These are phyloP conservation scores for Apocheima hispidaria DNA, from an alignment of 2,888 invertebrate species.

Conservation along the genomic window DNA sequence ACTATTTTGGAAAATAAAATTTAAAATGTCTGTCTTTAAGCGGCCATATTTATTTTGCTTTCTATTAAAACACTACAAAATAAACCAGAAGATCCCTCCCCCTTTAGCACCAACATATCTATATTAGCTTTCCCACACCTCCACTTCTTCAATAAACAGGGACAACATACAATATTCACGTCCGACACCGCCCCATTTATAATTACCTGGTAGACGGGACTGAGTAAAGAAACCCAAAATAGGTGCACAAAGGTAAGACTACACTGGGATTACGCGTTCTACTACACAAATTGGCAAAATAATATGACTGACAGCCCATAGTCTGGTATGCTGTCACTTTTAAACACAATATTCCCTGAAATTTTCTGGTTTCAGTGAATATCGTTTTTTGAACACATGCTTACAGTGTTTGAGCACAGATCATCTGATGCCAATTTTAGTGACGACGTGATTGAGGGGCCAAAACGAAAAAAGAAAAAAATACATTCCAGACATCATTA, in stretches of 20 bases:
- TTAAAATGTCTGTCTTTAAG: no score
- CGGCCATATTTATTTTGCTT: not conserved
- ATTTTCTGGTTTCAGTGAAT: no score
- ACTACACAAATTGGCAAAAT: not conserved
- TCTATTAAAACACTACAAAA: conserved; percentile 7
- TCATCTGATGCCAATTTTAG: no score
- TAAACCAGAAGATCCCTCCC: not conserved
- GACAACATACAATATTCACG: conserved; percentile 52
- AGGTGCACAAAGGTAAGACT: conserved; percentile 7
- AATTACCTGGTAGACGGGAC: conserved; percentile 55
- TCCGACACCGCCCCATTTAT: conserved; percentile 58
- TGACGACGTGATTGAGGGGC: no score
- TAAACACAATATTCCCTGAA: no score
- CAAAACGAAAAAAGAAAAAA: no score
- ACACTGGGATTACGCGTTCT: not conserved
- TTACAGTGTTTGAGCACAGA: no score
- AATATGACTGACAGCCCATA: not conserved
- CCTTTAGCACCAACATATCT: conserved; percentile 13
- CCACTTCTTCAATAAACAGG: conserved; percentile 43
- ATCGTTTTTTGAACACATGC: no score
- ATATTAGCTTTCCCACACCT: conserved; percentile 17
- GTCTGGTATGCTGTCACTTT: no score
- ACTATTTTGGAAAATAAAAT: no score
- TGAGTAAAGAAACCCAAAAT: conserved; percentile 58
- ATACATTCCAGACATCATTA: no score